Percentiles rank a stretch among this genome's conserved stretches.
phyloP scores from a whole-genome alignment of 2,888 invertebrate genomes.

The Camponotus fellah region DNA sequence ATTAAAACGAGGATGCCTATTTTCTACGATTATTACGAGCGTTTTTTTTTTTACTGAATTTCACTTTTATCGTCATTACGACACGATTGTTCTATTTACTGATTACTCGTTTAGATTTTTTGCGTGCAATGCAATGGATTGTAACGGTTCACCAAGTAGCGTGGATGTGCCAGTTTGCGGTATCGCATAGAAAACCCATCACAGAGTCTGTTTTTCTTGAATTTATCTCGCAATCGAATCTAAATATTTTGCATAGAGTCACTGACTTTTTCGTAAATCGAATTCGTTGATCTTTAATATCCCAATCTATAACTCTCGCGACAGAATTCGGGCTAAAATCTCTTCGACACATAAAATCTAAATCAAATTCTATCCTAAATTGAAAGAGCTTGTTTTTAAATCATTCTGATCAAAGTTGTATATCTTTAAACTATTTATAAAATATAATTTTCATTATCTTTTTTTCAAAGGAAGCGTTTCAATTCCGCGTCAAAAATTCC shows the following conservation, averaged over 20 bases:
- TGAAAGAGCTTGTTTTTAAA: neutral
- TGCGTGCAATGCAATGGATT: conserved; percentile 10
- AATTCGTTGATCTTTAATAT: neutral
- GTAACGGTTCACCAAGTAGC: neutral
- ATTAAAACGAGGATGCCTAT: neutral
- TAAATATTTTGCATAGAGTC: conserved; percentile 18
- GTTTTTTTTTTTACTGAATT: neutral
- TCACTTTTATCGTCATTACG: conserved; percentile 24
- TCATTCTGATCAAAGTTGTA: neutral
- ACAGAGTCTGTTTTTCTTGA: neutral
- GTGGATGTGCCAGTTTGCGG: conserved; percentile 15
- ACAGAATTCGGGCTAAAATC: neutral
- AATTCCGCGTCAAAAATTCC: neutral
- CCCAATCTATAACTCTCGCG: neutral
- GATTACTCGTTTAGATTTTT: neutral
- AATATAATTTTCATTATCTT: neutral
- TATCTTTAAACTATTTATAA: neutral
- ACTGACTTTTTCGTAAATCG: conserved; percentile 13
- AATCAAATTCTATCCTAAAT: neutral
- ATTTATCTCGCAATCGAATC: conserved; percentile 23
- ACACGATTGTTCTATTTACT: neutral
- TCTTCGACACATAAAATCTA: neutral
- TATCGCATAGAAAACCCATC: conserved; percentile 12
- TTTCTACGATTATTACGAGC: conserved; percentile 5
- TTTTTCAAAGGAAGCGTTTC: neutral